These are phyloP conservation scores for Byasa hedistus DNA, from an alignment of 2,888 invertebrate species.

Conservation along the genomic window DNA sequence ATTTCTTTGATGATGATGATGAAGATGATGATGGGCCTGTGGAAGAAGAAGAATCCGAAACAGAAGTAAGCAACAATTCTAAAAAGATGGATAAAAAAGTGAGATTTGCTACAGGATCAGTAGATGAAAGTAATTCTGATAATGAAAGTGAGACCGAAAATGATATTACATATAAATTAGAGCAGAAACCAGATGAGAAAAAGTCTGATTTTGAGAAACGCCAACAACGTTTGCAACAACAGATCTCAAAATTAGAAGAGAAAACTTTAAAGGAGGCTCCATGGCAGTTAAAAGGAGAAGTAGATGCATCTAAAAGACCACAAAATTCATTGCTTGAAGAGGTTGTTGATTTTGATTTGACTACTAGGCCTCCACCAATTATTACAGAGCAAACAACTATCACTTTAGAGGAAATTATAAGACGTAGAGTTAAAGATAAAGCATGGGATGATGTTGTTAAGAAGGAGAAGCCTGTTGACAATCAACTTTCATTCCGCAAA, in stretches of 20 bases:
- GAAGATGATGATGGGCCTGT: conserved; percentile 38
- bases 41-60: conserved; percentile 42
- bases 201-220: conserved; percentile 87
- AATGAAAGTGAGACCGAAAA: conserved; percentile 37
- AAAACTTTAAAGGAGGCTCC: conserved; percentile 89
- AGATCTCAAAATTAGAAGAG: conserved; percentile 85
- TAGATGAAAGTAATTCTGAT: conserved; percentile 46
- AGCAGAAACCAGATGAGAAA: conserved; percentile 43
- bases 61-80: conserved; percentile 29
- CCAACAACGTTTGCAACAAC: conserved; percentile 84
- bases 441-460: conserved; percentile 96
- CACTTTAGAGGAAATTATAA: conserved; percentile 94
- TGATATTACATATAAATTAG: conserved; percentile 26
- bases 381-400: conserved; percentile 95
- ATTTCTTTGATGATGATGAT: conserved; percentile 82
- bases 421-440: conserved; percentile 93
- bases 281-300: conserved; percentile 97
- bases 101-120: conserved; percentile 53
- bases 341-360: conserved; percentile 93
- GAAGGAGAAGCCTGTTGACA: conserved; percentile 91
- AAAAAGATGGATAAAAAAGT: conserved; percentile 50
- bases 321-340: conserved; percentile 96
- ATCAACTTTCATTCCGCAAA: conserved; percentile 92
- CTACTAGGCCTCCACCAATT: conserved; percentile 90
- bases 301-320: conserved; percentile 87